Evolutionary conservation across 2,888 invertebrate species (phyloP), one percentile per base, ranked within the genome.

Genomic region (Sialis fuliginosa): DNA sequence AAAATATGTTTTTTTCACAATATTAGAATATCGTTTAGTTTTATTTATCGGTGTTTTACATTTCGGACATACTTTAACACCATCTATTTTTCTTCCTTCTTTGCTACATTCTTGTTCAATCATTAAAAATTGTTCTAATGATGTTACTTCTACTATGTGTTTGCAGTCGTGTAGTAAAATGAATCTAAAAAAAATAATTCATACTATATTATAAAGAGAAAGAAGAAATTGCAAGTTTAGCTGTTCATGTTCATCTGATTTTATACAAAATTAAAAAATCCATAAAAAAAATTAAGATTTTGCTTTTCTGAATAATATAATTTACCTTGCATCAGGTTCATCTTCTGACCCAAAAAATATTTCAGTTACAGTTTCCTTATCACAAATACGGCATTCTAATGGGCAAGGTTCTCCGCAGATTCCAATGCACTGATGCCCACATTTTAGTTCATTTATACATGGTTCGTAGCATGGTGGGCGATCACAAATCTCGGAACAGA

Each of bases 371-470:
- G 62, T 54, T 6, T 69, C 69, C n/a, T 68, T 64, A 48, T 71
- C 54, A 62, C 82, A 83, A 10, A 58, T 43, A 31, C 67, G 61
- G 63, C 82, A 83, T 45, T 73, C 55, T 33, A 60, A 60, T 10
- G 78, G 79, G 60, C 81, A 82, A 7, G 67, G 68, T 60, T 84
- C 82, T n/a, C 79, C 80, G 63, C 83, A 84, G 45, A 79, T 69
- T 9, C 82, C 81, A 57, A 77, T 68, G 62, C 82, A 79, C n/a
- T 57, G 57, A 62, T 81, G 81, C 0, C 66, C 65, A 63, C 82
- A 83, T 35, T 53, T 44, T 51, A 68, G 62, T 13, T 13, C 13
- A 48, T 53, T 56, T 10, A 44, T 9, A 56, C 75, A 75, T 6
- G 65, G 61, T 57, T 60, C 55, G 12, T 49, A 51, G 58, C 75